Evolutionary conservation across 2,797 vertebrate genomes (phyloP).

Genomic region (Okamejei kenojei): DNA sequence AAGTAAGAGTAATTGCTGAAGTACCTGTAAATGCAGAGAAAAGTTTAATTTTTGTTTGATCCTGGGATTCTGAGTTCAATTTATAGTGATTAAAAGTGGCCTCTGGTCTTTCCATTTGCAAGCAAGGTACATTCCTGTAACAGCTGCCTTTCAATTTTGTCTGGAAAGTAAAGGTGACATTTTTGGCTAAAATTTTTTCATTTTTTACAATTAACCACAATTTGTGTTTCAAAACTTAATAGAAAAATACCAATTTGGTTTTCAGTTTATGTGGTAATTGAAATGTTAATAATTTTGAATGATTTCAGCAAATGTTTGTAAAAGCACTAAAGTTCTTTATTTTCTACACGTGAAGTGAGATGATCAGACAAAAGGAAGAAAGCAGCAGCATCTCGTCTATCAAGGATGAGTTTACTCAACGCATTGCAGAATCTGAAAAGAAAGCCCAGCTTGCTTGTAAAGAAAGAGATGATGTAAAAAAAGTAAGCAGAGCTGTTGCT

Average conservation of each 20-base stretch:
- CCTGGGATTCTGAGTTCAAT: neutral
- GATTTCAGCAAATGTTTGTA: neutral
- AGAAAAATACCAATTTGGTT: neutral
- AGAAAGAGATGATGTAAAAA: slow-evolving; percentile 90
- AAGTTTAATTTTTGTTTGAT: neutral
- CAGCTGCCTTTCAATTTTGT: neutral
- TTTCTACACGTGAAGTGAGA: slow-evolving; percentile 65
- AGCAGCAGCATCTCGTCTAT: slow-evolving; percentile 81
- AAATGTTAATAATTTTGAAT: neutral
- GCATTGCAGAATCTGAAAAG: slow-evolving; percentile 89
- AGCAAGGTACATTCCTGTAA: neutral
- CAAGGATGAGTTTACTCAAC: slow-evolving; percentile 91
- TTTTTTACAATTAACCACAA: neutral
- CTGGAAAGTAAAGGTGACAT: neutral
- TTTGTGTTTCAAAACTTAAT: neutral
- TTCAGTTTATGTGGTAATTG: neutral
- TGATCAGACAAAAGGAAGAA: slow-evolving; percentile 84
- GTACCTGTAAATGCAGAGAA: neutral
- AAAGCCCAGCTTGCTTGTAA: slow-evolving; percentile 92
- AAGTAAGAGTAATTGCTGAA: neutral
- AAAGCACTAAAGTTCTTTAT: slow-evolving; percentile 8
- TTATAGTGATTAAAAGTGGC: neutral
- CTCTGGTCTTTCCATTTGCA: neutral
- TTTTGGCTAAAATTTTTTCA: neutral
- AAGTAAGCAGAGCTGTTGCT: slow-evolving; percentile 60